phyloP scores from a whole-genome alignment of 2,888 invertebrate genomes.

The Perithous albicinctus region DNA sequence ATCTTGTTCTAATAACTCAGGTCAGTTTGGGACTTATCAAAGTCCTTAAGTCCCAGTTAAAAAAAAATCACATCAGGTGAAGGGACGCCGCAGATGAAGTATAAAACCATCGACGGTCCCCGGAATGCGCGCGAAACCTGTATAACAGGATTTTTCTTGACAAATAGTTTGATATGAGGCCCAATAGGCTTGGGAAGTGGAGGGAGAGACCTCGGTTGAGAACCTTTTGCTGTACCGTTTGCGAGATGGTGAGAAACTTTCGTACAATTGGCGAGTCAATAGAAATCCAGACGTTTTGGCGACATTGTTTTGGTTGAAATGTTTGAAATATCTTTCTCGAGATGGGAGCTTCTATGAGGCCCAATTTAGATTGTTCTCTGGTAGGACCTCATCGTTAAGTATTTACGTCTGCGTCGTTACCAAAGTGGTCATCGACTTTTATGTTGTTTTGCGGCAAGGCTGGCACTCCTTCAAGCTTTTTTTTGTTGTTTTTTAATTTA shows the following conservation, averaged over 20 bases:
- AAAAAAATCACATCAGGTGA: not conserved
- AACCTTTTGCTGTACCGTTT: slow-evolving; percentile 61
- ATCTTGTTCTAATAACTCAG: not conserved
- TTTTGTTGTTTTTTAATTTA: no score
- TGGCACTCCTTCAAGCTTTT: not conserved
- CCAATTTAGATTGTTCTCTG: slow-evolving; percentile 1
- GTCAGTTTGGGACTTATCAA: slow-evolving; percentile 5
- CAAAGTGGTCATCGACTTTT: not conserved
- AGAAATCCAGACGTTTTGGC: not conserved
- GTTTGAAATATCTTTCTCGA: not conserved
- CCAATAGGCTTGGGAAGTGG: not conserved
- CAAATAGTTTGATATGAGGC: slow-evolving; percentile 21
- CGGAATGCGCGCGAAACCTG: not conserved
- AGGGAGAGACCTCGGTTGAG: slow-evolving; percentile 38
- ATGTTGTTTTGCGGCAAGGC: not conserved
- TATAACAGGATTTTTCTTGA: slow-evolving; percentile 4
- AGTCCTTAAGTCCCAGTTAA: not conserved
- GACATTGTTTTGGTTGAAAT: slow-evolving; percentile 35
- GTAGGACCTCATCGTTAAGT: not conserved
- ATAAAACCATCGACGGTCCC: not conserved
- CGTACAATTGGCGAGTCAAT: slow-evolving; percentile 8
- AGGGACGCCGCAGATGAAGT: not conserved
- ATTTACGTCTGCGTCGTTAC: not conserved
- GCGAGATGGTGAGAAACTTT: slow-evolving; percentile 36
- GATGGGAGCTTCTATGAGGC: not conserved